Base-by-base conservation (phyloP, 2,888 invertebrate genomes). In the Drepanosiphum platanoidis region DNA sequence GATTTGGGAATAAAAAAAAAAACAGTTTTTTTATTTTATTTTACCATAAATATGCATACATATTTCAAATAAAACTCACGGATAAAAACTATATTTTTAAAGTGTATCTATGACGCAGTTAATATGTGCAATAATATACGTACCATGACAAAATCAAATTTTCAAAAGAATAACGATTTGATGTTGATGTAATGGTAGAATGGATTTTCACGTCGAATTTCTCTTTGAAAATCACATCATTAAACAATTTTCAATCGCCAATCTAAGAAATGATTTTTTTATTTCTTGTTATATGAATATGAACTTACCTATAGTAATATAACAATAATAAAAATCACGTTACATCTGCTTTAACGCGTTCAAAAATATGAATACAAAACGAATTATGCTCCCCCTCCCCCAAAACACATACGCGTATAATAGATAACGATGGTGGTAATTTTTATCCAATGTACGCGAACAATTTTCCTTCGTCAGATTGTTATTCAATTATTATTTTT, bases 211-310 rank as follows among this genome's bases (percentile, higher is more conserved):
- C 36, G 9, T 13, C 52, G 68, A 46, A 80, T 80, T 80, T 80
- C 79, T 80, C 79, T 80, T 80, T 27, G 46, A 34, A 68, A 46
- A 80, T 68, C 46, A 34, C 68, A 68, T 80, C 79, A 27, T 80
- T 80, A 80, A 68, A 46, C 79, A 52, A 80, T 80, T 80, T 80
- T 68, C 68, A 46, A 70, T 46, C 18, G n/a, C 32, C 68, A 68
- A 68, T 42, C 79, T 79, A 22, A 11, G 32, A 46, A 68, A 52
- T 27, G 79, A n/a, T n/a, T 34, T 68, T 80, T 68, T 34, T 34
- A n/a, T 68, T 34, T 68, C 32, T 42, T 32, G 34, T 68, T 78
- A 42, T 34, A 66, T 3, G 22, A n/a, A 79, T 32, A 46, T 34
- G 34, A 46, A 52, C 46, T 52, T 34, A 18, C 13, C 22, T 22